These are phyloP conservation scores for Embidobia sp. DNA, from an alignment of 2,888 invertebrate species.

Conservation along the genomic window DNA sequence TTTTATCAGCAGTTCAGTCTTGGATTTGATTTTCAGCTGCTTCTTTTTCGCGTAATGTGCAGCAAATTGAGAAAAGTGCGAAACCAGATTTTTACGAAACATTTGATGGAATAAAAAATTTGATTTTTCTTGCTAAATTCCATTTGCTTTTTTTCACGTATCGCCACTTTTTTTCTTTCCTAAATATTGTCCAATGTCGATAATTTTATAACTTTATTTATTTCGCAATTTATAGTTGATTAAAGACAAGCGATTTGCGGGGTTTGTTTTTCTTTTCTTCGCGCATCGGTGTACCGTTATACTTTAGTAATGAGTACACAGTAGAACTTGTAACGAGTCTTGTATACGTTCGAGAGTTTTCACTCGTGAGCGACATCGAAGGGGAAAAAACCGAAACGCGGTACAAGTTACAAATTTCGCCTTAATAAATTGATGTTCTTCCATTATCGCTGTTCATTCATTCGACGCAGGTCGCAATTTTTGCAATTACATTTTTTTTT, in stretches of 20 bases:
- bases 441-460: slow-evolving; percentile 13
- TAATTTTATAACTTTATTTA: too few relatives aligned
- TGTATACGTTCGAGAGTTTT: slow-evolving; percentile 30
- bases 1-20: slow-evolving; percentile 9
- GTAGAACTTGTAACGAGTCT: slow-evolving; percentile 44
- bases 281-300: slow-evolving; percentile 28
- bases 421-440: slow-evolving; percentile 20
- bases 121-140: too few relatives aligned
- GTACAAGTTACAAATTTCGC: slow-evolving; percentile 29
- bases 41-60: too few relatives aligned
- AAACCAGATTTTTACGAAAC: too few relatives aligned
- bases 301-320: slow-evolving; percentile 38
- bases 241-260: slow-evolving; percentile 21
- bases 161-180: too few relatives aligned
- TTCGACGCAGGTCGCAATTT: background rate
- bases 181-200: too few relatives aligned
- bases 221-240: slow-evolving; percentile 15
- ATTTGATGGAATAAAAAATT: too few relatives aligned
- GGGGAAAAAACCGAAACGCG: slow-evolving; percentile 7
- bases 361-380: slow-evolving; percentile 19
- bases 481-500: slow-evolving; percentile 8
- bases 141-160: too few relatives aligned
- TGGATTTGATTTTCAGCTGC: slow-evolving; percentile 5
- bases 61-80: too few relatives aligned
- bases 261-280: slow-evolving; percentile 16